phyloP scores from a whole-genome alignment of 2,797 vertebrate species.

The Ctenopoma multispine region DNA sequence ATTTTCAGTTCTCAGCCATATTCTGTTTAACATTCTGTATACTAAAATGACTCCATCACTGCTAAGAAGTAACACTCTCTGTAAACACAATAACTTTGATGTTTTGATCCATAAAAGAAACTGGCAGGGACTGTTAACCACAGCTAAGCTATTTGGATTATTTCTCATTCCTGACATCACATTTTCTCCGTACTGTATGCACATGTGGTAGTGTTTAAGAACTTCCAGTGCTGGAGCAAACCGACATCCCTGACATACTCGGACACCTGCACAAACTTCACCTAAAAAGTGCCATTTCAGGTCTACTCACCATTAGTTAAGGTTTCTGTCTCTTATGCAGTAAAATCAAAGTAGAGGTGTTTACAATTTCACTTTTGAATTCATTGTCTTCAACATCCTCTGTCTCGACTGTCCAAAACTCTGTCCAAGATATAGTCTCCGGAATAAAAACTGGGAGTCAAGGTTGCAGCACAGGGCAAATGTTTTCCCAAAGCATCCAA shows the following conservation, averaged over 20 bases:
- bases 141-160: background rate
- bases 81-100: conserved; percentile 9
- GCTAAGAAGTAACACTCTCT: background rate
- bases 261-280: conserved; percentile 11
- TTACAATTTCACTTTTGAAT: conserved; percentile 36
- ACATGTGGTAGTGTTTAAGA: background rate
- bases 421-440: background rate
- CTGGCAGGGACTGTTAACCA: background rate
- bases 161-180: background rate
- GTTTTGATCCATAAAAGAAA: background rate
- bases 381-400: conserved; percentile 37
- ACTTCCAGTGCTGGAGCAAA: background rate
- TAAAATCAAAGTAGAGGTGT: conserved; percentile 29
- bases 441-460: conserved; percentile 5
- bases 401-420: conserved; percentile 15
- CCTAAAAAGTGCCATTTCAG: conserved; percentile 16
- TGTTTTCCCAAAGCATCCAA: conserved; percentile 33
- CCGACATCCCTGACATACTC: conserved; percentile 19
- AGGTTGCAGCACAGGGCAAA: conserved; percentile 6
- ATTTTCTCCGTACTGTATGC: background rate
- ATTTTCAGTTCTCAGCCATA: background rate
- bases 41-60: background rate
- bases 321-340: conserved; percentile 30
- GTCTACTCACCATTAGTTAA: conserved; percentile 72
- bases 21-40: background rate